Evolutionary conservation across 1,140 invertebrate species (phyloP).

Genomic region (Lucilia sericata): DNA sequence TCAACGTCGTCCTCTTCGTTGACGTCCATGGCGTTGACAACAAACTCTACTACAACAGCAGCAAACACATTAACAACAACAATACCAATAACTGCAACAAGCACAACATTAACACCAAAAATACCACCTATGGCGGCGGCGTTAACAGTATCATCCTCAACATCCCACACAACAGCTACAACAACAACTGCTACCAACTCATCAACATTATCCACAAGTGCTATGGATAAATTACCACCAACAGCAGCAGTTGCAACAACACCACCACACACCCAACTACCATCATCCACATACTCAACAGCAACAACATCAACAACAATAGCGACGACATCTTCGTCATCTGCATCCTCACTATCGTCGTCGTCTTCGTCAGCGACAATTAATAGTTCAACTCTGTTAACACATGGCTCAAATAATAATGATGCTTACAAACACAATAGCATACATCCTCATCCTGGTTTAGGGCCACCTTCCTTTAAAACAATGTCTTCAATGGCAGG

Average conservation of each 20-base stretch:
- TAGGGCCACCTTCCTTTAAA: constrained; percentile 39
- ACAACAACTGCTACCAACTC: neutral
- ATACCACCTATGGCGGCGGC: neutral
- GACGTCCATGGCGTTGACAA: neutral
- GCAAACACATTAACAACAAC: neutral
- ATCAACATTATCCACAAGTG: neutral
- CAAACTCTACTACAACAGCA: neutral
- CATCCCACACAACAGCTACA: neutral
- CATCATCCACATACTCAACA: neutral
- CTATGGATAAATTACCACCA: neutral
- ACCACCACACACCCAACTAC: neutral
- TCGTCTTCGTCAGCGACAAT: neutral
- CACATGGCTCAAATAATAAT: constrained; percentile 21
- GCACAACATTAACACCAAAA: neutral
- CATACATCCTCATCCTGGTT: constrained; percentile 38
- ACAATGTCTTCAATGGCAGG: constrained; percentile 35
- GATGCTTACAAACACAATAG: constrained; percentile 27
- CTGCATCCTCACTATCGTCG: neutral
- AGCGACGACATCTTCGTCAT: neutral
- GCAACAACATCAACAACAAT: constrained; percentile 4
- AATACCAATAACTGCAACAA: neutral
- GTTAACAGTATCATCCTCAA: neutral
- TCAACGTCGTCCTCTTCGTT: neutral
- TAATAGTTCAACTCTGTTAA: constrained; percentile 24
- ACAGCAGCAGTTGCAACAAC: neutral